Conservation (phyloP, 2,113 vertebrate species). For the Nothoprocta pentlandii region DNA sequence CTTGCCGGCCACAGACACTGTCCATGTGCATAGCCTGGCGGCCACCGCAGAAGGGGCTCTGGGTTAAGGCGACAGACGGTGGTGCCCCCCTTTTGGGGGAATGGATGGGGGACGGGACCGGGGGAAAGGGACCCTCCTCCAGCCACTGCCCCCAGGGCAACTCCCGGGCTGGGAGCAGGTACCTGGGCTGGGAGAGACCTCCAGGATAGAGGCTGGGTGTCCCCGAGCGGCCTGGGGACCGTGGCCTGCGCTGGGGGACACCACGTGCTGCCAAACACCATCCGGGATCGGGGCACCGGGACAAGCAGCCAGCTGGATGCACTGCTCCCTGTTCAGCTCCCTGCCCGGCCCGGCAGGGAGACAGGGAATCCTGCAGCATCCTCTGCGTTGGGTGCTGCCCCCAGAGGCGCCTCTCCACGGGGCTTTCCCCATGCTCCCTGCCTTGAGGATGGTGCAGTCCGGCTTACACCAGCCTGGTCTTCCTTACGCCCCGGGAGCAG, state of each 20-base stretch:
- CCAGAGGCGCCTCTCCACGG: neutral
- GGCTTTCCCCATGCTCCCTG: neutral
- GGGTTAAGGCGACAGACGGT: conserved; percentile 57
- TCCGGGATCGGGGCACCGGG: neutral
- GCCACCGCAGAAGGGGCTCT: conserved; percentile 40
- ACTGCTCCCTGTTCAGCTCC: neutral
- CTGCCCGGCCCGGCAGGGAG: neutral
- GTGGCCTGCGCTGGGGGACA: neutral
- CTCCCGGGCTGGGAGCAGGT: neutral
- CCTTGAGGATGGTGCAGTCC: neutral
- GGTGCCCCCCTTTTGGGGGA: neutral
- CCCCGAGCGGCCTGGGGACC: neutral
- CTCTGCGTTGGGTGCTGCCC: neutral
- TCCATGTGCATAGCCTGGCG: neutral
- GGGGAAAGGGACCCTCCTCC: neutral
- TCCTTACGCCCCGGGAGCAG: neutral
- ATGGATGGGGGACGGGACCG: neutral
- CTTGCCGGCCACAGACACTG: neutral
- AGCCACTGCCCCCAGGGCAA: neutral
- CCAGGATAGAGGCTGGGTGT: neutral
- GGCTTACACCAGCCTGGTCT: neutral
- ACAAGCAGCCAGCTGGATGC: conserved; percentile 54
- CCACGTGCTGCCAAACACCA: conserved; percentile 15
- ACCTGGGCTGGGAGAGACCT: neutral
- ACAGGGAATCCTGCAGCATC: fast-evolving